phyloP scores from a whole-genome alignment of 2,797 vertebrate genomes.

The Pangasius djambal region DNA sequence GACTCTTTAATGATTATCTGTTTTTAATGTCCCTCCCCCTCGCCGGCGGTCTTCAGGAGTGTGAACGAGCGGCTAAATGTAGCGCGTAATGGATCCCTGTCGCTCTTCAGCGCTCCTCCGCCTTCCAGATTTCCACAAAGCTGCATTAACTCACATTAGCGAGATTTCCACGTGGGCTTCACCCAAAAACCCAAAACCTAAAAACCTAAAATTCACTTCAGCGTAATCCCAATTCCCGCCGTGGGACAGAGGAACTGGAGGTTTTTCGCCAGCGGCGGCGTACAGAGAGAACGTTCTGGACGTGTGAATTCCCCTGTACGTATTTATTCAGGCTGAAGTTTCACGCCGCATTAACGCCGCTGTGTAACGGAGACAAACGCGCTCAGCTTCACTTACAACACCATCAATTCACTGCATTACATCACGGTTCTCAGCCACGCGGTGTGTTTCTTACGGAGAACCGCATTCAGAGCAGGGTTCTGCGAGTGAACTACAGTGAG shows the following conservation, averaged over 20 bases:
- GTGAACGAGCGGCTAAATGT: conserved; percentile 63
- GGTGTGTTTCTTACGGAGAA: not conserved
- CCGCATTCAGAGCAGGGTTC: not conserved
- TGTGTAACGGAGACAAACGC: conserved; percentile 42
- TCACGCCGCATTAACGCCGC: conserved; percentile 49
- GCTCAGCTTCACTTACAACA: not conserved
- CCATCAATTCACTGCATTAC: not conserved
- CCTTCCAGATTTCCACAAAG: conserved; percentile 50
- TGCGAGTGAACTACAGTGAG: not conserved
- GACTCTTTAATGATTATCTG: conserved; percentile 65
- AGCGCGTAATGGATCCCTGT: conserved; percentile 63
- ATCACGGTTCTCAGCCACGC: not conserved
- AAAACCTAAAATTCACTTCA: conserved; percentile 15
- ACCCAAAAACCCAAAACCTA: conserved; percentile 35
- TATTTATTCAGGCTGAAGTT: conserved; percentile 53
- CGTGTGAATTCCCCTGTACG: conserved; percentile 48
- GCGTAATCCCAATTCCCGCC: conserved; percentile 9
- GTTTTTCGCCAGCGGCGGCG: conserved; percentile 44
- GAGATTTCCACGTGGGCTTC: conserved; percentile 45
- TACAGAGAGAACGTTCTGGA: conserved; percentile 53
- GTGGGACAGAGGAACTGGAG: conserved; percentile 28
- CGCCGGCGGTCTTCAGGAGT: conserved; percentile 52
- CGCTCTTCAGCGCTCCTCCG: not conserved
- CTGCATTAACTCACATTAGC: conserved; percentile 32
- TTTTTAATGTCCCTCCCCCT: conserved; percentile 62